Evolutionary conservation across 2,888 invertebrate species (phyloP), one percentile per base, ranked within the genome.

Genomic region (Tridacna gigas): DNA sequence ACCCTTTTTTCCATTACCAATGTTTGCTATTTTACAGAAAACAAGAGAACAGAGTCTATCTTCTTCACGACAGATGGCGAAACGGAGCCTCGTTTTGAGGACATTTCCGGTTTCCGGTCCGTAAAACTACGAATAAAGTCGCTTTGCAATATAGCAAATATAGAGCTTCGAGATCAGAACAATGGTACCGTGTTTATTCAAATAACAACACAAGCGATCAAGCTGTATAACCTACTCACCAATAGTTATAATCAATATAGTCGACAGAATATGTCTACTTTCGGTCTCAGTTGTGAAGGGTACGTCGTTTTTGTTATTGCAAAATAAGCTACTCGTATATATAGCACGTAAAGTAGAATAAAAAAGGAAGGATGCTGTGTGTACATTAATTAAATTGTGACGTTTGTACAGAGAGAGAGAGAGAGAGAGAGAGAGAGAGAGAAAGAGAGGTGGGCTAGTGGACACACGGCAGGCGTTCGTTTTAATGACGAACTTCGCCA

Each of bases 21-120:
- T 11, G 11, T 20, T 48, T 48, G 22, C n/a, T 71, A 0, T 25
- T 71, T 71, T 25, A 22, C 22, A 71, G 71, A 71, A 71, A 71
- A 71, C 51, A 71, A 51, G 47, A 71, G 13, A 37, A 25, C 51
- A 9, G 45, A 71, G 12, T 48, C 71, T 0, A 51, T 22, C 3
- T 71, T 71, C 47, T 25, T 47, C 13, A 26, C 22, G 15, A 15
- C 71, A n/a, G 71, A 71, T 71, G 71, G 71, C 18, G 22, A 11
- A 25, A 20, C 15, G 5, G 71, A 71, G 71, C 71, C 71, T 51
- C 71, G 51, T 37, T 71, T 26, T n/a, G 71, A 71, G 51, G 47
- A 71, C 51, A 71, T 71, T 51, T 71, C 71, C 71, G 71, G 71
- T 51, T 71, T 71, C 71, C 71, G 71, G 71, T 51, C 28, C 18